Evolutionary conservation across 2,797 vertebrate species (phyloP).

Genomic region (Ispidina picta): DNA sequence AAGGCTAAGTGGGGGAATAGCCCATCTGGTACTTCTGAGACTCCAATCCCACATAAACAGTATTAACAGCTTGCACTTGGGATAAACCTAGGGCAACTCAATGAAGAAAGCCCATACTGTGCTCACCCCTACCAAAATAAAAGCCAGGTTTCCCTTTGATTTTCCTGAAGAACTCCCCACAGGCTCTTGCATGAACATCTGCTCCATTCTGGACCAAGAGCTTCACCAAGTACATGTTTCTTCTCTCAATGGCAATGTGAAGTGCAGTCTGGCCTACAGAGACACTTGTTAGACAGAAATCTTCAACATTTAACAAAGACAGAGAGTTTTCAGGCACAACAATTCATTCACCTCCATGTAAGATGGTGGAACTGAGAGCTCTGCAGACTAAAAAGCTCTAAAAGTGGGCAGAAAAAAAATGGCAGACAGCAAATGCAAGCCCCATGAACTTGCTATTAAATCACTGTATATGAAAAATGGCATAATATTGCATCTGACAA

Average conservation of each 20-base stretch:
- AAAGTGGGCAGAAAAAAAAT: background rate
- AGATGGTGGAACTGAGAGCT: background rate
- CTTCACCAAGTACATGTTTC: constrained; percentile 84
- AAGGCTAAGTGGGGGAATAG: background rate
- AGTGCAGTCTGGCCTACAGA: constrained; percentile 91
- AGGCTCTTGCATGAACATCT: constrained; percentile 88
- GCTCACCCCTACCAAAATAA: constrained; percentile 89
- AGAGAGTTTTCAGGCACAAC: background rate
- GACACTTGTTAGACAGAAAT: constrained; percentile 19
- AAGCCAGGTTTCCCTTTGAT: constrained; percentile 85
- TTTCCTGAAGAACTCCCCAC: constrained; percentile 92
- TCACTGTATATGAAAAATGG: background rate
- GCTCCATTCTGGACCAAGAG: constrained; percentile 90
- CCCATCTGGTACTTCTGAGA: constrained; percentile 4
- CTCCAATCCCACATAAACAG: background rate
- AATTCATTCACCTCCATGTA: background rate
- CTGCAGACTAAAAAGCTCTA: background rate
- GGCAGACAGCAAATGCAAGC: background rate
- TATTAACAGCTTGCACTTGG: constrained; percentile 11
- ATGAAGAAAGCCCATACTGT: background rate
- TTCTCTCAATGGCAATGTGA: constrained; percentile 94
- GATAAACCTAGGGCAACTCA: background rate
- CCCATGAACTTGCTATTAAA: background rate
- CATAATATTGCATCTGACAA: background rate
- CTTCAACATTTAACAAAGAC: background rate